Base-by-base conservation (phyloP, 2,888 invertebrate species). In the Syritta pipiens region DNA sequence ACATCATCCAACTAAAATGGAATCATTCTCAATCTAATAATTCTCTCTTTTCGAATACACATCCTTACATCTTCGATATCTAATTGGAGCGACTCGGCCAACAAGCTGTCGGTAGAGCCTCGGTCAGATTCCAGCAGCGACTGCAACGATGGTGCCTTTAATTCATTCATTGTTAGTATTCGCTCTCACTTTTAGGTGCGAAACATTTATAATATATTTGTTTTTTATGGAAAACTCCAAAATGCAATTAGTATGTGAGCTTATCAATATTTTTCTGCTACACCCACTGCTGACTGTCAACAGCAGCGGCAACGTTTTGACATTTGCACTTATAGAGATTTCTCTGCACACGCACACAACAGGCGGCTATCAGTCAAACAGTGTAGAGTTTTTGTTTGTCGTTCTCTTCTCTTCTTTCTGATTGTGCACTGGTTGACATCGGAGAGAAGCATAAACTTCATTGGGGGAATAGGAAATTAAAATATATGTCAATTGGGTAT, bases 1-100 rank as follows among this genome's bases (percentile, higher is more conserved):
- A 92, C 91, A 89, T 95, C 95, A 87, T 95, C 95, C 82, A 95
- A 89, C 95, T 95, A 84, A 60, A n/a, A n/a, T n/a, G n/a, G n/a
- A n/a, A n/a, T n/a, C n/a, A n/a, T n/a, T n/a, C n/a, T n/a, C n/a
- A n/a, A n/a, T n/a, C n/a, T n/a, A n/a, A 37, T 19, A 1, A 1
- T 6, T 62, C 10, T 49, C 28, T 14, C 14, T 9, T 40, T 44
- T 10, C 9, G 12, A 32, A 40, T 12, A 55, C 53, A 7, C 37
- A 68, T 17, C 9, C 83, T 82, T 81, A 93, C 93, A 90, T 93
- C 93, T 86, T 94, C 93, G 81, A 93, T 91, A 86, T 94, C 93
- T 82, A 93, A 89, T 86, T 92, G 92, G 76, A 92, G 84, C 1
- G 90, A 88, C 76, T 90, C 91, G 12, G 88, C 86, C 69, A 90